Conservation (phyloP, 2,888 invertebrate species). For the Strigamia crassipes region DNA sequence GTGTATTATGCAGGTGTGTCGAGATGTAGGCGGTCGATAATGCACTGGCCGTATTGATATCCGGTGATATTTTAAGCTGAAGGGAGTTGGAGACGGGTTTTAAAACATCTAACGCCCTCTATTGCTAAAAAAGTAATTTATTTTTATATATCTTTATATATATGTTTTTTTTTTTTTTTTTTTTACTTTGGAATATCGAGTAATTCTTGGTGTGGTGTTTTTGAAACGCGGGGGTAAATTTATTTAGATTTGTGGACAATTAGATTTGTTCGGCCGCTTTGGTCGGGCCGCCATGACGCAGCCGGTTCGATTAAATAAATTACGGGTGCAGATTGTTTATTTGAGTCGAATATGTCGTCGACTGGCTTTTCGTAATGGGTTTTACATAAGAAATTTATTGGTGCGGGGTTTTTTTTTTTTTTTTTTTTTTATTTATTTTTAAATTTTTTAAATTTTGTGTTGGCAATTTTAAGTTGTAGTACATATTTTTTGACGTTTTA, state of each 20-base stretch:
- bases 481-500: background rate
- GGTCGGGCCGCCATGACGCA: background rate
- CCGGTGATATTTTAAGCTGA: background rate
- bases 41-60: background rate
- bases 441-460: no score
- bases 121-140: background rate
- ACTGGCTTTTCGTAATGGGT: background rate
- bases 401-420: background rate
- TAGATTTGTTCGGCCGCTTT: background rate
- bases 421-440: no score
- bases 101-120: no score
- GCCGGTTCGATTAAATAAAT: background rate
- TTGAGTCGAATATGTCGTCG: background rate
- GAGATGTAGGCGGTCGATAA: constrained; percentile 1
- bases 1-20: background rate
- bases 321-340: background rate
- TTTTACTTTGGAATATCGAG: no score
- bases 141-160: no score
- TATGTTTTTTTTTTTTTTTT: no score
- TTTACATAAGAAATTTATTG: background rate
- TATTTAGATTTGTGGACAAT: background rate
- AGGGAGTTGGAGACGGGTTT: background rate
- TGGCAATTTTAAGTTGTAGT: no score
- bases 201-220: no score
- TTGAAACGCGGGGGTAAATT: background rate